phyloP scores from a whole-genome alignment of 2,113 vertebrate genomes.

The Sinocyclocheilus anshuiensis region DNA sequence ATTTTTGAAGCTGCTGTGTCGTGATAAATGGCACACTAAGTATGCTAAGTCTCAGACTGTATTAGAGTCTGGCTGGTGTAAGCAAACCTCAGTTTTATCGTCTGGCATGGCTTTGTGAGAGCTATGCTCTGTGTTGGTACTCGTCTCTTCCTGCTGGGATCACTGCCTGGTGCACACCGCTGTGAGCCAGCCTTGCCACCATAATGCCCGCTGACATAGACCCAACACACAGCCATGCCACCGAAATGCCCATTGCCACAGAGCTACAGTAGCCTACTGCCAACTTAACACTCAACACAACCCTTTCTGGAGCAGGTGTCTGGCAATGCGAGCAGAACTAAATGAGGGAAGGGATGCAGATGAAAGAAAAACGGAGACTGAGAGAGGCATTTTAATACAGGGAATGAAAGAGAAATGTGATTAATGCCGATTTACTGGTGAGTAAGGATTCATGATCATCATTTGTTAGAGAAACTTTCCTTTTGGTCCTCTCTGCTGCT shows the following conservation, averaged over 20 bases:
- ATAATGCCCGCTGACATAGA: conserved; percentile 33
- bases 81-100: conserved; percentile 39
- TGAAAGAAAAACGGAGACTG: conserved; percentile 28
- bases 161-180: conserved; percentile 32
- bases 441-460: conserved; percentile 11
- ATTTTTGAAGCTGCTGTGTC: conserved; percentile 12
- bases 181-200: conserved; percentile 44
- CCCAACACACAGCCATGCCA: conserved; percentile 35
- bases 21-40: conserved; percentile 23
- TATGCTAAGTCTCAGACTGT: conserved; percentile 14
- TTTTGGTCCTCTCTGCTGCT: not conserved
- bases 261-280: conserved; percentile 25
- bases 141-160: conserved; percentile 45
- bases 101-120: conserved; percentile 27
- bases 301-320: conserved; percentile 61
- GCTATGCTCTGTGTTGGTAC: conserved; percentile 28
- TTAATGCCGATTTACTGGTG: conserved; percentile 38
- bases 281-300: conserved; percentile 49
- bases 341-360: conserved; percentile 33
- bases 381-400: conserved; percentile 41
- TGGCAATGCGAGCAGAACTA: conserved; percentile 14
- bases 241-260: conserved; percentile 35
- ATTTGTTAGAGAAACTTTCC: not conserved
- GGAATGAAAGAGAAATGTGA: conserved; percentile 34
- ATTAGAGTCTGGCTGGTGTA: conserved; percentile 36